Evolutionary conservation across 2,797 vertebrate species (phyloP).

Genomic region (Coregonus ussuriensis): DNA sequence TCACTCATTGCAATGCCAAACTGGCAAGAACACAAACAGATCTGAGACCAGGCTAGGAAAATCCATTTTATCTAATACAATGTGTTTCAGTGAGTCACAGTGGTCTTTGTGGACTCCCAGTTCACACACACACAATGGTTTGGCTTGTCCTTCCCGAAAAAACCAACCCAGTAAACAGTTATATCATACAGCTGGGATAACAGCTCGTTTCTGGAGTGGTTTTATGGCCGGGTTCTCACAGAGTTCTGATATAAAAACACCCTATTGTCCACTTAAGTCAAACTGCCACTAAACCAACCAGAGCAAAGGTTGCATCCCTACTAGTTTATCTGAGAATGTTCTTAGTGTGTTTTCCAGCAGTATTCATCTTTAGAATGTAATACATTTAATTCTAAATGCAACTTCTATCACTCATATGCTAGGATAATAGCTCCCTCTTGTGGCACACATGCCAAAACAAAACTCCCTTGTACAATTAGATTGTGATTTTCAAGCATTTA

Average conservation of each 20-base stretch:
- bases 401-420: neutral
- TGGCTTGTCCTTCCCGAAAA: neutral
- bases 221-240: neutral
- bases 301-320: neutral
- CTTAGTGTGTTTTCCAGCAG: neutral
- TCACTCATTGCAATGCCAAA: neutral
- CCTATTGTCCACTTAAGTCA: neutral
- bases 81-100: neutral
- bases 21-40: neutral
- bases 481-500: too few relatives aligned
- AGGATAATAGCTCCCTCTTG: constrained; percentile 42
- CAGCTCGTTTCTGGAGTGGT: neutral
- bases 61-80: neutral
- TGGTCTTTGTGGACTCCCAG: neutral
- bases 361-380: neutral
- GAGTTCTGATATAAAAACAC: neutral
- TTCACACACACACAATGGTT: neutral
- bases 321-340: neutral
- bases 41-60: neutral
- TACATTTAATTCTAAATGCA: neutral
- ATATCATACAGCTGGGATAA: neutral
- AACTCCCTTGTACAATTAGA: neutral
- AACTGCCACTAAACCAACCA: neutral
- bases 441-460: constrained; percentile 31
- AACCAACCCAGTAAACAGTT: neutral